A percentile compares a stretch with the other conserved stretches of the same genome.
Evolutionary conservation across 2,113 vertebrate genomes (phyloP).

Genomic region (Rhea americana): DNA sequence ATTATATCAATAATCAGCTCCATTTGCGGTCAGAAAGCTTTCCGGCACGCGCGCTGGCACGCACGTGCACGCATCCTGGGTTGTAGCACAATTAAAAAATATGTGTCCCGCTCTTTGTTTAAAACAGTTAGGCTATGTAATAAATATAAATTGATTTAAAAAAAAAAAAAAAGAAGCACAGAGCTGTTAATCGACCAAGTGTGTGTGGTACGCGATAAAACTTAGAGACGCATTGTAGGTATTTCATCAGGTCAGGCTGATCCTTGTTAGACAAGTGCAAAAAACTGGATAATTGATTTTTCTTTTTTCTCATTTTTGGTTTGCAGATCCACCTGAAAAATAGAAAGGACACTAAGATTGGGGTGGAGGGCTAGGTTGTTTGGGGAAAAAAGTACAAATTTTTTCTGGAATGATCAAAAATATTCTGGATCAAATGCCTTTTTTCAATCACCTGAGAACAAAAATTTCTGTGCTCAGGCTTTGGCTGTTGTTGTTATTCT

Average conservation of each 20-base stretch:
- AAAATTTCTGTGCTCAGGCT: not conserved
- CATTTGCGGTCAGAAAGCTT: slow-evolving; percentile 67
- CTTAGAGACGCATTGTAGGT: slow-evolving; percentile 23
- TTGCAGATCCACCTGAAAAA: not conserved
- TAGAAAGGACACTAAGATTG: not conserved
- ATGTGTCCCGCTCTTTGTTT: not conserved
- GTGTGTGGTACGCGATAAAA: slow-evolving; percentile 29
- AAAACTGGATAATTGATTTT: slow-evolving; percentile 26
- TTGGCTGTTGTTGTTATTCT: not conserved
- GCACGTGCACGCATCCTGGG: not conserved
- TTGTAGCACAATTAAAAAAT: not conserved
- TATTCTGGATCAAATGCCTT: not conserved
- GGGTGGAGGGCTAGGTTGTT: fast-evolving
- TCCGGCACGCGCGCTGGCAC: not conserved
- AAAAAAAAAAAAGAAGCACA: not conserved
- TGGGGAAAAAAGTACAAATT: not conserved
- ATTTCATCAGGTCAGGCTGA: slow-evolving; percentile 37
- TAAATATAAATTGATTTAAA: slow-evolving; percentile 59
- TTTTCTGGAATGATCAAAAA: not conserved
- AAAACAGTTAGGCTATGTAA: not conserved
- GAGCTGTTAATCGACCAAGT: slow-evolving; percentile 36
- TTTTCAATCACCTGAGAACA: not conserved
- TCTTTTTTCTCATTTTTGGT: not conserved
- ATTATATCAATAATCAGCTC: slow-evolving; percentile 73
- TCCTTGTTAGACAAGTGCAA: slow-evolving; percentile 44